A percentile compares a stretch with the other conserved stretches of the same genome.
These are phyloP conservation scores for Microhierax caerulescens DNA, from an alignment of 2,797 vertebrate genomes.

Conservation along the genomic window DNA sequence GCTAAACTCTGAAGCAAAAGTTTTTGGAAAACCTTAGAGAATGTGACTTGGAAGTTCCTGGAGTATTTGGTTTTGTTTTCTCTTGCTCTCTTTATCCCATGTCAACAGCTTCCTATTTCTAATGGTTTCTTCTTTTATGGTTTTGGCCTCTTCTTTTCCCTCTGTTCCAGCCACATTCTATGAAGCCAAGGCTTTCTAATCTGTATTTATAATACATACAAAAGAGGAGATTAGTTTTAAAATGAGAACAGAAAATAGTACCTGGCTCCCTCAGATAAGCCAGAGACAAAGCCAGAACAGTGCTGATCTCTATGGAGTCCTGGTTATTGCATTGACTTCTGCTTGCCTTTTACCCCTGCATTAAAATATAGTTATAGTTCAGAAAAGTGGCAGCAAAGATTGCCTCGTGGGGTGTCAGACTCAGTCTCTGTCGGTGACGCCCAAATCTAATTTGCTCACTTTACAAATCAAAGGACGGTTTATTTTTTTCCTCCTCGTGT, in stretches of 20 bases:
- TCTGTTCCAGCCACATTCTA: background rate
- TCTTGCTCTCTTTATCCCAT: background rate
- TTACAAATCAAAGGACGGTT: background rate
- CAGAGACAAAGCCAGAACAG: background rate
- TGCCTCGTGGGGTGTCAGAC: background rate
- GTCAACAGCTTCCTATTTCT: background rate
- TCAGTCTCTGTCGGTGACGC: background rate
- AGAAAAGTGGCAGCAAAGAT: background rate
- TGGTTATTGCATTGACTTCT: background rate
- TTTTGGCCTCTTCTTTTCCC: background rate
- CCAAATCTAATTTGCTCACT: background rate
- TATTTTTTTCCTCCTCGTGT: background rate
- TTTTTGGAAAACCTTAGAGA: background rate
- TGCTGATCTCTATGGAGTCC: background rate
- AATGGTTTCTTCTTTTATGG: background rate
- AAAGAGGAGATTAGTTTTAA: constrained; percentile 1
- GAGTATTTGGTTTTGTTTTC: background rate
- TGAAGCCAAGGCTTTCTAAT: constrained; percentile 13
- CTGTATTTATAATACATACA: background rate
- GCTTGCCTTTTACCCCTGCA: background rate
- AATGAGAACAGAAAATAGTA: background rate
- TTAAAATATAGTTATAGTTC: background rate
- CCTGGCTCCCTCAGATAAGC: constrained; percentile 23
- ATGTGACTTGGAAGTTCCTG: background rate
- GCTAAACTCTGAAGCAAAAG: background rate